These are phyloP conservation scores for Exephanes ischioxanthus DNA, from an alignment of 2,888 invertebrate species.

Conservation along the genomic window DNA sequence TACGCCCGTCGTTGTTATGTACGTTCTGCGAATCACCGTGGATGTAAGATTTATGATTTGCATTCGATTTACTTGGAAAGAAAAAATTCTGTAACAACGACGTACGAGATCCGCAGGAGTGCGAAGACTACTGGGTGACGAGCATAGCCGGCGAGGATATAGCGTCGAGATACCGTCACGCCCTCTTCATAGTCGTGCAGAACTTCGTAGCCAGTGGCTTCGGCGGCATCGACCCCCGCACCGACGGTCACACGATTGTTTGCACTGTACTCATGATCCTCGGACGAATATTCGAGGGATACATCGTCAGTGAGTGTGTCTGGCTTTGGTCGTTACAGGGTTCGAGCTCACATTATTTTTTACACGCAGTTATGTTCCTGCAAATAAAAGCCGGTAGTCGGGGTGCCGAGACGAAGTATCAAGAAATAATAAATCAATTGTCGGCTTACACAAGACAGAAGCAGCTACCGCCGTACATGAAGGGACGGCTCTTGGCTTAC, in stretches of 20 bases:
- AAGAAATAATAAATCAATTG: constrained; percentile 84
- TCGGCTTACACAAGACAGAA: constrained; percentile 83
- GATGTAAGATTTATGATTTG: constrained; percentile 64
- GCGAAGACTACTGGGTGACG: constrained; percentile 76
- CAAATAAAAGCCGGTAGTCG: constrained; percentile 76
- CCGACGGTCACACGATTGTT: constrained; percentile 74
- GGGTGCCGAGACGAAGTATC: constrained; percentile 82
- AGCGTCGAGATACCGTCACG: constrained; percentile 73
- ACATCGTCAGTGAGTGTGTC: constrained; percentile 76
- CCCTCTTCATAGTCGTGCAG: constrained; percentile 79
- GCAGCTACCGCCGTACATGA: constrained; percentile 82
- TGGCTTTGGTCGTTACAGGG: not conserved
- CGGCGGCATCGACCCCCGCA: constrained; percentile 74
- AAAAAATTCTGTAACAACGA: not conserved
- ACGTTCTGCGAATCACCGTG: constrained; percentile 62
- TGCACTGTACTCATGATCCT: constrained; percentile 78
- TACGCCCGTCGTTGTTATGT: constrained; percentile 75
- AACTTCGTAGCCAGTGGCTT: constrained; percentile 79
- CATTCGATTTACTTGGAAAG: not conserved
- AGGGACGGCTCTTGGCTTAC: constrained; percentile 81
- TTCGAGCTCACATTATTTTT: constrained; percentile 1
- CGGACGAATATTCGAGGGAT: constrained; percentile 79
- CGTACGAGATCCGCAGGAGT: constrained; percentile 71
- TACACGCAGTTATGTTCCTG: constrained; percentile 80
- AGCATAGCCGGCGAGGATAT: constrained; percentile 60